These are phyloP conservation scores for Coturnix japonica DNA, from an alignment of 2,113 vertebrate genomes.

Conservation along the genomic window DNA sequence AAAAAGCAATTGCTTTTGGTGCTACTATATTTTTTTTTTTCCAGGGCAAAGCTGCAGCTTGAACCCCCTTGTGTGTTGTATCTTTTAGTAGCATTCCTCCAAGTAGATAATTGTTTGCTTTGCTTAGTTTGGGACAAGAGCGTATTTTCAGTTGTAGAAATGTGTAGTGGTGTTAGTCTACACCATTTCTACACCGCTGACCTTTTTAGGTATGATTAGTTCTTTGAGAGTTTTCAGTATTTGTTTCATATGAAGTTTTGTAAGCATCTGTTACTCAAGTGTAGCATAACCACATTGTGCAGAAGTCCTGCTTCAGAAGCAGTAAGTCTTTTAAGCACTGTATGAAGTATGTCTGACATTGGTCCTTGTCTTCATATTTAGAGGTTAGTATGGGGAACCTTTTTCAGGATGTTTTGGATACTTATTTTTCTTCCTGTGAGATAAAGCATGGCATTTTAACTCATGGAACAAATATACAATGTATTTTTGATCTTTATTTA, in stretches of 20 bases:
- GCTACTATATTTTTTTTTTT: constrained; percentile 53
- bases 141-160: constrained; percentile 41
- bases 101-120: constrained; percentile 35
- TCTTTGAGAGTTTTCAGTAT: constrained; percentile 29
- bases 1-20: constrained; percentile 62
- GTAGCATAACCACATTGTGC: neutral
- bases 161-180: constrained; percentile 1
- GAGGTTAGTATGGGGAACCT: neutral
- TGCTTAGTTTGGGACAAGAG: constrained; percentile 37
- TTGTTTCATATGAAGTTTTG: constrained; percentile 36
- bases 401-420: constrained; percentile 36
- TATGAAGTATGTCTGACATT: neutral
- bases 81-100: constrained; percentile 73
- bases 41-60: constrained; percentile 34
- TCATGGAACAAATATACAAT: neutral
- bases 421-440: neutral
- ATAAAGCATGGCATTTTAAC: constrained; percentile 5
- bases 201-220: constrained; percentile 4
- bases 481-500: constrained; percentile 55
- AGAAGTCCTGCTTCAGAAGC: constrained; percentile 19
- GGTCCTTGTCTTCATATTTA: constrained; percentile 41
- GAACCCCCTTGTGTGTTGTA: constrained; percentile 23
- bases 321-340: constrained; percentile 6
- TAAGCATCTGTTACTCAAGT: neutral
- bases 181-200: neutral